Conservation (phyloP, 2,113 vertebrate genomes). For the Xiphophorus maculatus region DNA sequence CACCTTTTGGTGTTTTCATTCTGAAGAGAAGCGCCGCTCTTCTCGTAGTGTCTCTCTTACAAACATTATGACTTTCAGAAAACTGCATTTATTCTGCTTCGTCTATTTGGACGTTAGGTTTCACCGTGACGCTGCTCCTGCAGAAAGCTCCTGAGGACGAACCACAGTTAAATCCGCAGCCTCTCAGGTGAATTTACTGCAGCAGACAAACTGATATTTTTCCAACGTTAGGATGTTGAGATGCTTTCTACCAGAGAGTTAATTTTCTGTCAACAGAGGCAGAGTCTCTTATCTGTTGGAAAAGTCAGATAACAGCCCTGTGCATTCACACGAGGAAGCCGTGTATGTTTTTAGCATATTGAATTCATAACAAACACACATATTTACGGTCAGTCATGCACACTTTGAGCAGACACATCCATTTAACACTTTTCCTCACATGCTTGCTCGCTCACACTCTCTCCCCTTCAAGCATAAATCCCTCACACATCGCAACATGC, state of each 20-base stretch:
- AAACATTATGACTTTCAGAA: constrained; percentile 1
- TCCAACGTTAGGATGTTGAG: constrained; percentile 17
- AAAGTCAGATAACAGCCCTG: constrained; percentile 1
- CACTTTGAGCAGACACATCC: constrained; percentile 32
- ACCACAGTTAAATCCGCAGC: neutral
- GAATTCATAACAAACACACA: constrained; percentile 10
- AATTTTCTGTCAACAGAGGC: constrained; percentile 4
- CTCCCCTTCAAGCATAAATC: constrained; percentile 65
- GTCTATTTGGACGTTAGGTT: neutral
- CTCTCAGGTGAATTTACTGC: neutral
- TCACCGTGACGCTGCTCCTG: neutral
- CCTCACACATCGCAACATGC: constrained; percentile 68
- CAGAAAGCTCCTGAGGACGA: neutral
- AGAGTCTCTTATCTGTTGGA: constrained; percentile 4
- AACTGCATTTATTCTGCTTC: neutral
- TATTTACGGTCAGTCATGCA: constrained; percentile 34
- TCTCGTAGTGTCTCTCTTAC: neutral
- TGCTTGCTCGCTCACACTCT: constrained; percentile 34
- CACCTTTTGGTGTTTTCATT: neutral
- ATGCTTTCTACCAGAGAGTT: constrained; percentile 6
- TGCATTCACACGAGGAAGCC: neutral
- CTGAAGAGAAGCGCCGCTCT: constrained; percentile 1
- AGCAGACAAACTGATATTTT: neutral
- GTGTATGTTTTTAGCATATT: constrained; percentile 35
- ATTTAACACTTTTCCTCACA: constrained; percentile 39